Conservation (phyloP, 1,140 invertebrate species). For the Microplitis demolitor region DNA sequence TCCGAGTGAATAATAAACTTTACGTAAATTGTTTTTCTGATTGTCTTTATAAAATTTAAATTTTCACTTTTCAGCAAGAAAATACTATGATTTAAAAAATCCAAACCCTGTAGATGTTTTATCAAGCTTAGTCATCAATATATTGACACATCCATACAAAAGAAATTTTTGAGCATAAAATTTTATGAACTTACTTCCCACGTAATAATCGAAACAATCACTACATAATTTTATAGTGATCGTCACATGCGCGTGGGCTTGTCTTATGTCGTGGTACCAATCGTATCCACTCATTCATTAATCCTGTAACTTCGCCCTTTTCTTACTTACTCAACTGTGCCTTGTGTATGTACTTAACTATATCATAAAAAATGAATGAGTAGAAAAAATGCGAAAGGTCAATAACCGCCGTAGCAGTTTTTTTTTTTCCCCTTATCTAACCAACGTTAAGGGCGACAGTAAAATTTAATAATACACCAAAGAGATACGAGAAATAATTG, state of each 20-base stretch:
- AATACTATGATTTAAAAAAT: too few relatives aligned
- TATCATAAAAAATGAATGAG: neutral
- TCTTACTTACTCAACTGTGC: neutral
- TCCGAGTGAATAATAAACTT: too few relatives aligned
- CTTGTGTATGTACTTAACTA: neutral
- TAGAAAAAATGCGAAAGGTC: neutral
- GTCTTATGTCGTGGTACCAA: neutral
- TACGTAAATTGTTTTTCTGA: too few relatives aligned
- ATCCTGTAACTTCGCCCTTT: neutral
- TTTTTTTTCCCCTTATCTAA: neutral
- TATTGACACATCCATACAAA: too few relatives aligned
- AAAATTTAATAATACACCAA: neutral
- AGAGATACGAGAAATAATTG: neutral
- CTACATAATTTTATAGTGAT: neutral
- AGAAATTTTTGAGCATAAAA: too few relatives aligned
- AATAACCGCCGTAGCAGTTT: neutral
- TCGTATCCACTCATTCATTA: neutral
- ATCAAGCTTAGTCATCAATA: too few relatives aligned
- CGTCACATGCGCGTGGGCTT: neutral
- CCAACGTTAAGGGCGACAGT: neutral
- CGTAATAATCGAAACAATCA: neutral
- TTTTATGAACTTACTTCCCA: neutral
- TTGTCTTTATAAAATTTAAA: too few relatives aligned
- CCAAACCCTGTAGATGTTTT: too few relatives aligned
- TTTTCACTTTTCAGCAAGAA: too few relatives aligned